These are phyloP conservation scores for Chiridota heheva DNA, from an alignment of 35 echinoderm and acorn worm genomes.

Conservation along the genomic window DNA sequence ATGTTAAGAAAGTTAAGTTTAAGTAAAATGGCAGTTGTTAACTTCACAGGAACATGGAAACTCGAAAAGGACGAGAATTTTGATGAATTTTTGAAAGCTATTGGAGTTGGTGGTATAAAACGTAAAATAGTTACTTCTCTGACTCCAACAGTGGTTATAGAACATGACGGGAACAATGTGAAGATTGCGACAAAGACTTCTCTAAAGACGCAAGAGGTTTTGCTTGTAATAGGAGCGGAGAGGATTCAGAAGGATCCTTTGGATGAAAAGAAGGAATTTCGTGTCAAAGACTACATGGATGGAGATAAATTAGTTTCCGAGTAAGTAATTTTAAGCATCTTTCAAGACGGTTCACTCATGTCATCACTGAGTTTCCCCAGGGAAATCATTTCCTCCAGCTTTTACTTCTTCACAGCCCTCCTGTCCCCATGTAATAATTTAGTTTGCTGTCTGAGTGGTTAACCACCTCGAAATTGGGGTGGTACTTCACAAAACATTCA, in stretches of 20 bases:
- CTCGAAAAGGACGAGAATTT: conserved; percentile 64
- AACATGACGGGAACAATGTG: conserved; percentile 27
- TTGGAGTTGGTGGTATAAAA: conserved; percentile 31
- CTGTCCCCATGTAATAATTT: too few relatives aligned
- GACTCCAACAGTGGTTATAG: conserved; percentile 45
- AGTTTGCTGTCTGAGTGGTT: too few relatives aligned
- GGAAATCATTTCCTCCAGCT: too few relatives aligned
- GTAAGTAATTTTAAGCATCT: too few relatives aligned
- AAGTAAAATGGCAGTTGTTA: conserved; percentile 2
- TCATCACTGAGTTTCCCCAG: too few relatives aligned
- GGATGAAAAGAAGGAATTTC: conserved; percentile 14
- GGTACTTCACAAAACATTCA: too few relatives aligned
- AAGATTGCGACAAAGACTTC: conserved; percentile 33
- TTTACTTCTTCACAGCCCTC: too few relatives aligned
- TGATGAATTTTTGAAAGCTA: conserved; percentile 74
- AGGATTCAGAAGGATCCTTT: conserved; percentile 11
- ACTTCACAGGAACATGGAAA: conserved; percentile 63
- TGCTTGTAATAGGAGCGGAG: conserved; percentile 48
- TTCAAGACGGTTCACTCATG: too few relatives aligned
- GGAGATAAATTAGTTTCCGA: not conserved
- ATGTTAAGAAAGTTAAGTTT: too few relatives aligned
- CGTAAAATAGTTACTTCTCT: conserved; percentile 40
- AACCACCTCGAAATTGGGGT: too few relatives aligned
- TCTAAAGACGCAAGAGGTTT: conserved; percentile 3
- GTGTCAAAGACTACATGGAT: conserved; percentile 9